Percentiles rank a stretch among this genome's conserved stretches.
These are phyloP conservation scores for Liasis olivaceus DNA, from an alignment of 2,797 vertebrate species.

Conservation along the genomic window DNA sequence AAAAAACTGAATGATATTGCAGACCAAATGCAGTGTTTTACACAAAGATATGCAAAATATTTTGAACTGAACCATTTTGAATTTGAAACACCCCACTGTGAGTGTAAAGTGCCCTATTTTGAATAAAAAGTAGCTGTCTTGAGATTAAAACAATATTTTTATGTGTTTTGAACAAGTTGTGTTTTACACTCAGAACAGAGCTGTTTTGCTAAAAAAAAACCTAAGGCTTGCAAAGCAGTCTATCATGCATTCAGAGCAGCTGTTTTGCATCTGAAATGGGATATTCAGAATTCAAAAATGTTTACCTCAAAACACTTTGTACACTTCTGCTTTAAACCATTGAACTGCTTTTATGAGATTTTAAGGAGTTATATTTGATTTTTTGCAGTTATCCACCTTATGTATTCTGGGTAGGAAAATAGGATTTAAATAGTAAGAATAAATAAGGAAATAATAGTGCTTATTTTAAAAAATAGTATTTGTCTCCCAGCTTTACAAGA, in stretches of 20 bases:
- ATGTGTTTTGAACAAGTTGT: neutral
- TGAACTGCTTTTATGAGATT: neutral
- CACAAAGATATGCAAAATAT: neutral
- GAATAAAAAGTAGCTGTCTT: neutral
- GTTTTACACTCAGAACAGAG: neutral
- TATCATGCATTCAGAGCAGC: neutral
- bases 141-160: neutral
- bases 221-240: neutral
- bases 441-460: neutral
- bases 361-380: no score
- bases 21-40: neutral
- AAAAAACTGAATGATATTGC: neutral
- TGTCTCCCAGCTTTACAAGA: neutral
- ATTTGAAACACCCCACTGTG: neutral
- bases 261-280: neutral
- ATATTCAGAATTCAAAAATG: neutral
- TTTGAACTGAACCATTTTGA: neutral
- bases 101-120: neutral
- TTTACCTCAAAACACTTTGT: neutral
- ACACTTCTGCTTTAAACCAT: neutral
- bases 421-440: neutral
- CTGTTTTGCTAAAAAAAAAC: neutral
- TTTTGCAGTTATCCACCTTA: no score
- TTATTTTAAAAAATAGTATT: neutral
- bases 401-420: neutral